Evolutionary conservation across 2,888 invertebrate genomes (phyloP).

Genomic region (Eristalis pertinax): DNA sequence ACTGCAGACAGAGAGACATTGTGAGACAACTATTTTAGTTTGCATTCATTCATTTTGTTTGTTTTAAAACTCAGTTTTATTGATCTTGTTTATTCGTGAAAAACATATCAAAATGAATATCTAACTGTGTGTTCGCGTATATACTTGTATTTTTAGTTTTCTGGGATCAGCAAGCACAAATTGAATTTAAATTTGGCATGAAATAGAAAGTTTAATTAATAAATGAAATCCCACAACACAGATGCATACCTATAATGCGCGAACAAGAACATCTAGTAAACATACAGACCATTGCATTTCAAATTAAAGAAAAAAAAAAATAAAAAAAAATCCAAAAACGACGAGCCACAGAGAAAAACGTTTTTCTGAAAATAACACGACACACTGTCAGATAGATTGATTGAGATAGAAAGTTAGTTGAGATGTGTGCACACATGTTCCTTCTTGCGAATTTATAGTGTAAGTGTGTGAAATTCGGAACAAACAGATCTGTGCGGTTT

Average conservation of each 20-base stretch:
- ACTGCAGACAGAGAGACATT: constrained; percentile 3
- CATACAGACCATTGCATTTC: constrained; percentile 38
- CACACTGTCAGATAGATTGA: constrained; percentile 52
- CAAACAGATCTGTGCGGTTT: not conserved
- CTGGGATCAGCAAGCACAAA: constrained; percentile 77
- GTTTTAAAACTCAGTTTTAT: constrained; percentile 43
- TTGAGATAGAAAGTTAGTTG: constrained; percentile 38
- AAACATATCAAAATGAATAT: not conserved
- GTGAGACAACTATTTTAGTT: constrained; percentile 6
- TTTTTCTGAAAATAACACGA: constrained; percentile 14
- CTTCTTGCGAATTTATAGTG: not conserved
- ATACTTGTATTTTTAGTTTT: constrained; percentile 73
- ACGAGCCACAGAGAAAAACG: not conserved
- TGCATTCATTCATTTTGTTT: not conserved
- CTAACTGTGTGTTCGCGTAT: not conserved
- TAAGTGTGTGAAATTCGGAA: not conserved
- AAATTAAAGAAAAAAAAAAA: constrained; percentile 6
- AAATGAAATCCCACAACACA: constrained; percentile 71
- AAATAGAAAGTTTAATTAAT: constrained; percentile 78
- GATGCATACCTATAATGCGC: constrained; percentile 10
- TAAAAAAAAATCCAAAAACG: not conserved
- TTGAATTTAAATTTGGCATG: constrained; percentile 80
- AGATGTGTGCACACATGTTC: constrained; percentile 1
- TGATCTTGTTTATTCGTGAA: constrained; percentile 33
- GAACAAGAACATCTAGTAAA: constrained; percentile 27